Evolutionary conservation across 1,140 invertebrate genomes (phyloP), one percentile per base, ranked within the genome.

Genomic region (Thalassaphorura encarpata): DNA sequence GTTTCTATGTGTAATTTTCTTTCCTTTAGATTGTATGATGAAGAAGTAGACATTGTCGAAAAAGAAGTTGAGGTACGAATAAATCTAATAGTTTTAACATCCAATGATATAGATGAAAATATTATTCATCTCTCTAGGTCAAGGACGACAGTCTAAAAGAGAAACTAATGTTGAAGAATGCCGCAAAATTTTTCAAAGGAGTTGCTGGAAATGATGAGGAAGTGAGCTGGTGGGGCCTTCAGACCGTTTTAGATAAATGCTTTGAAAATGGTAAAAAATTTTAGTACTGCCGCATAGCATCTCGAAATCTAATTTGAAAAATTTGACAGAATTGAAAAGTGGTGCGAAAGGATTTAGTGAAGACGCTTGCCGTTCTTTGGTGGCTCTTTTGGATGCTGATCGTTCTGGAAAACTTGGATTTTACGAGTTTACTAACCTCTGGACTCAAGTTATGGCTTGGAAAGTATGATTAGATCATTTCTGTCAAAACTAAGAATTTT

Each of bases 171-270:
- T 62, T 66, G 8, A 54, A 71, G 15, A 62, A 69, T 33, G 70
- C 74, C 48, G 66, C 68, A 49, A 67, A 70, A 19, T 73, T 73
- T 54, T 80, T 80, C 69, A 58, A 65, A 6, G 69, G 68, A 19
- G 71, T 78, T 19, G 71, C 78, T 23, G 78, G 77, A 31, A 75
- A 75, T 21, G 78, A 80, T 64, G 67, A 77, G 68, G 77, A 79
- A 67, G 71, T 80, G 42, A 76, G 78, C 66, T 73, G 75, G 60
- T 70, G 71, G 42, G 78, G 80, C 64, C 69, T 80, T 13, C 70
- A 73, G 62, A 69, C 75, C 36, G 74, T 79, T 47, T 67, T 80
- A 11, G 75, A 78, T 65, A 66, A 70, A 54, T 74, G 75, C 16
- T 73, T 78, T 26, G 75, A 76, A 77, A 63, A 51, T 56, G 43